Evolutionary conservation across 1,140 invertebrate species (phyloP), one percentile per base, ranked within the genome.

Genomic region (Diuraphis noxia): DNA sequence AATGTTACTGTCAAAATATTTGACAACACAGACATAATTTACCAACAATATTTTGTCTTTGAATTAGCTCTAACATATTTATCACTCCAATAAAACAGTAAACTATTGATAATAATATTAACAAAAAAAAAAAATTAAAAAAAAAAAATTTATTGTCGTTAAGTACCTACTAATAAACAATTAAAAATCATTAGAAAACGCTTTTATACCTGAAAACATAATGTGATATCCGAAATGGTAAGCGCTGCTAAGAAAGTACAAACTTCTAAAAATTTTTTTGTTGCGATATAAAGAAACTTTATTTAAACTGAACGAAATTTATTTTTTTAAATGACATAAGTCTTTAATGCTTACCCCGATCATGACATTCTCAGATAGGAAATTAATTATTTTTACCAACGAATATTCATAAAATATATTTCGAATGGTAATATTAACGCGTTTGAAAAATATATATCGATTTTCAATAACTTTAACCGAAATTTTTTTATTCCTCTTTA

Each of bases 401-500:
- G n/a, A n/a, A n/a, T n/a, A n/a, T n/a, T n/a, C n/a, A 79, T 34
- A 36, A 19, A 36, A 79, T 36, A 79, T 38, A 72, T 34, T 13
- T 72, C 9, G 30, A 17, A 36, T n/a, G 30, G 30, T 7, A 34
- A 36, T 36, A 36, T 36, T 2, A 79, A 23, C 34, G 34, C 17
- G n/a, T 8, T 79, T 79, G 23, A 40, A 38, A 40, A 25, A 4
- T 38, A 21, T 19, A 34, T 10, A 34, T 38, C 34, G 34, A 30
- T 21, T 81, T n/a, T 36, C 4, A 17, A 34, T 77, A 38, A 81
- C 25, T 81, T 81, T 5, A 40, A 79, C 77, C 6, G 34, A 23
- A 38, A 38, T 38, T 81, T 82, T 82, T 84, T 36, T 82, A n/a
- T n/a, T n/a, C n/a, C n/a, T n/a, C n/a, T 41, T 84, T 84, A 86